Percentiles rank a stretch among this genome's conserved stretches.
These are phyloP conservation scores for Cygnus atratus DNA, from an alignment of 2,113 vertebrate species.

Conservation along the genomic window DNA sequence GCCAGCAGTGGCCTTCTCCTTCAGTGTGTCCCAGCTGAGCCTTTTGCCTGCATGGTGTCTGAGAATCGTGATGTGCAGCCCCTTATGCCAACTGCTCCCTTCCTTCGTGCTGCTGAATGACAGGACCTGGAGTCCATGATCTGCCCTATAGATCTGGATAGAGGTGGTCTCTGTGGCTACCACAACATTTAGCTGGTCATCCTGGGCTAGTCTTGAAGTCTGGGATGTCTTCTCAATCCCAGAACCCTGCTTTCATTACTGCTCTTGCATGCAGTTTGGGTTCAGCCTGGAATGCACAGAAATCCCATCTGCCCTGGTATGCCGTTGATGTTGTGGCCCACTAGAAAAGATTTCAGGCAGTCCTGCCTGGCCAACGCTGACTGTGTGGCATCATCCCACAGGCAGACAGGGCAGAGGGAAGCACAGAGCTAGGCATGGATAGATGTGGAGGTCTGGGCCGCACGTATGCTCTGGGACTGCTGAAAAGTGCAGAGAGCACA, in stretches of 20 bases:
- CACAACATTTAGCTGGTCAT: neutral
- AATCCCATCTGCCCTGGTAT: neutral
- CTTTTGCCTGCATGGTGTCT: neutral
- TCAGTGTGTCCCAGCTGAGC: neutral
- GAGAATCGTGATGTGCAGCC: neutral
- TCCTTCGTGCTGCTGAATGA: neutral
- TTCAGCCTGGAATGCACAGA: neutral
- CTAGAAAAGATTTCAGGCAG: neutral
- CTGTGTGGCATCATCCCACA: fast-evolving
- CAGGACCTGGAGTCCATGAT: neutral
- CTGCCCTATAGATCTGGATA: neutral
- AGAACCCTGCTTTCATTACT: neutral
- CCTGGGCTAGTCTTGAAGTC: neutral
- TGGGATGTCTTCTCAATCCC: neutral
- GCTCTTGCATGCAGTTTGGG: neutral
- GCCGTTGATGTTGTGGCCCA: neutral
- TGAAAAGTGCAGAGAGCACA: neutral
- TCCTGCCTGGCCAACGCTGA: neutral
- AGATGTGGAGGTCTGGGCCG: neutral
- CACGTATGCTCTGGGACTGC: fast-evolving
- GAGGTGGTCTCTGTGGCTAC: neutral
- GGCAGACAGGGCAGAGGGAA: neutral
- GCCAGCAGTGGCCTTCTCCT: neutral
- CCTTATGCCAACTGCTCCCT: neutral
- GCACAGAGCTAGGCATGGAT: neutral